A percentile compares a stretch with the other conserved stretches of the same genome.
Conservation (phyloP, 2,113 vertebrate genomes). For the Lethenteron camtschaticum region DNA sequence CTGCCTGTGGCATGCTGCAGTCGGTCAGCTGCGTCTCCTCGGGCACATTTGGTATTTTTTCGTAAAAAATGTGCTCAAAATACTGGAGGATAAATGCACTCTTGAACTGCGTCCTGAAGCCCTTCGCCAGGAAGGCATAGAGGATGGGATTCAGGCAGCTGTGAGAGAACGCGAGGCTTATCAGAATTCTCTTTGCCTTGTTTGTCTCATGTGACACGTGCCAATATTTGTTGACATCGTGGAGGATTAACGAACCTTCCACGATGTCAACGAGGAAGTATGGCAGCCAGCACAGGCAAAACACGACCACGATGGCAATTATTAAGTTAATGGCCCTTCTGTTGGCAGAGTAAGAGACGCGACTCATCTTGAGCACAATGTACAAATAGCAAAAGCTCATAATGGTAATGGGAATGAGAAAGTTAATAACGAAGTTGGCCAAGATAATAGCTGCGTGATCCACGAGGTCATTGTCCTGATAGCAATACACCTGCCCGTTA, state of each 20-base stretch:
- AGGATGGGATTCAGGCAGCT: constrained; percentile 1
- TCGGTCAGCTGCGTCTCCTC: background rate
- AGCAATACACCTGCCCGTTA: too few relatives aligned
- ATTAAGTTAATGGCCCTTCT: background rate
- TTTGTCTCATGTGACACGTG: too few relatives aligned
- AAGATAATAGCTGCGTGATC: background rate
- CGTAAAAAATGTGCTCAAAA: background rate
- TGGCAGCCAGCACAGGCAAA: constrained; percentile 4
- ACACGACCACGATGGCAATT: background rate
- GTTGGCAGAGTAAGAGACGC: background rate
- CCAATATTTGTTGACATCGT: background rate
- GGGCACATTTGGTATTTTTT: background rate
- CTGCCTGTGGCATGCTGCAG: too few relatives aligned
- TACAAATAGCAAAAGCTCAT: background rate
- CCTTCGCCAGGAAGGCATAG: background rate
- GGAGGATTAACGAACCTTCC: background rate
- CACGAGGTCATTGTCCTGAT: too few relatives aligned
- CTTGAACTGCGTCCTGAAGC: constrained; percentile 1
- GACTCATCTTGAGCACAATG: background rate
- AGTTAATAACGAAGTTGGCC: background rate
- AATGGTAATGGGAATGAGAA: background rate
- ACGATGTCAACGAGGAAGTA: background rate
- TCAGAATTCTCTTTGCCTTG: constrained; percentile 1
- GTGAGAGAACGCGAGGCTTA: background rate
- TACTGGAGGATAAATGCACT: background rate